These are phyloP conservation scores for Meriones psammophilus DNA, from an alignment of 2,797 vertebrate genomes.

Conservation along the genomic window DNA sequence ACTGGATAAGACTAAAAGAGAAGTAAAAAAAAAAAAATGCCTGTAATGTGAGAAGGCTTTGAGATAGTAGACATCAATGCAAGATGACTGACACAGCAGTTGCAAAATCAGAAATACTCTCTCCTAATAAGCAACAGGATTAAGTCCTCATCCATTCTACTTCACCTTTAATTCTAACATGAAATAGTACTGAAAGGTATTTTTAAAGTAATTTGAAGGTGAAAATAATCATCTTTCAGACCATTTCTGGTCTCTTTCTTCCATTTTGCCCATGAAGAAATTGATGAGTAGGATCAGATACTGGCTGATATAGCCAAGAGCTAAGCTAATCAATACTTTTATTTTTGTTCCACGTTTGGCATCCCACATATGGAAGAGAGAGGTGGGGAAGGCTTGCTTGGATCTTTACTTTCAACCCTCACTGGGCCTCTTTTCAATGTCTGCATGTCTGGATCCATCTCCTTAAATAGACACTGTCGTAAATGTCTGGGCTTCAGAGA, in stretches of 20 bases:
- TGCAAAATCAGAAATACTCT: constrained; percentile 32
- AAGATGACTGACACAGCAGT: not conserved
- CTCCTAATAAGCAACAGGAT: not conserved
- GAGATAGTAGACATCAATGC: not conserved
- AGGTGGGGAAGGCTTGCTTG: not conserved
- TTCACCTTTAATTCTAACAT: constrained; percentile 3
- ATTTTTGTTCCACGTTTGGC: not conserved
- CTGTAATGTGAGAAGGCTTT: not conserved
- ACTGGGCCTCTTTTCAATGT: not conserved
- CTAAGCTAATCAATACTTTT: not conserved
- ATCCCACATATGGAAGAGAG: not conserved
- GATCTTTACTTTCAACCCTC: not conserved
- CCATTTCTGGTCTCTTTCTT: not conserved
- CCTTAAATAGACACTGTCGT: not conserved
- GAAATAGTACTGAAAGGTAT: not conserved
- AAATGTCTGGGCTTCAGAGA: not conserved
- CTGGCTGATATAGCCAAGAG: not conserved
- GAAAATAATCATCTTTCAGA: constrained; percentile 34
- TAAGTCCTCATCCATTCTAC: not conserved
- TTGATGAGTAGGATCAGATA: not conserved
- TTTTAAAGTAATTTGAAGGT: not conserved
- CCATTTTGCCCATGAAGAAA: constrained; percentile 9
- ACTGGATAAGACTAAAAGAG: not conserved
- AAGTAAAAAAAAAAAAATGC: constrained; percentile 22
- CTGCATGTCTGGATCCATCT: not conserved